phyloP scores from a whole-genome alignment of 2,113 vertebrate genomes.

The Eretmochelys imbricata region DNA sequence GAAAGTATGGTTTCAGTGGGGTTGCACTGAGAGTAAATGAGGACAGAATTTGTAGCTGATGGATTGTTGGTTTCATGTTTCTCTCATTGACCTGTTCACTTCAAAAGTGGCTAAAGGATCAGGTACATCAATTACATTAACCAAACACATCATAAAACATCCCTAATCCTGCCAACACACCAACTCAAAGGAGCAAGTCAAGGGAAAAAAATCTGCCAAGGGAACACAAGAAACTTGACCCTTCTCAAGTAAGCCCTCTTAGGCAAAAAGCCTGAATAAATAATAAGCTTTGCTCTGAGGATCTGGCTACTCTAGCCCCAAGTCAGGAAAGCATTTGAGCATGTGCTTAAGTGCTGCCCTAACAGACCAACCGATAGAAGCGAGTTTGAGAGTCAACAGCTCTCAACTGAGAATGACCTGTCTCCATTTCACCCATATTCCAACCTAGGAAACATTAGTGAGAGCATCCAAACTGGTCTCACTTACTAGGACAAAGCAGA shows the following conservation, averaged over 20 bases:
- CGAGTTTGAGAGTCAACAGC: neutral
- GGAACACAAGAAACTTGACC: accelerated
- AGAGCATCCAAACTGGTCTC: neutral
- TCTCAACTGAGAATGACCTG: neutral
- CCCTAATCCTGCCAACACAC: accelerated
- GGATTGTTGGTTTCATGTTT: neutral
- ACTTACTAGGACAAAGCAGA: accelerated
- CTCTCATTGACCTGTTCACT: neutral
- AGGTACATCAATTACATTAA: accelerated
- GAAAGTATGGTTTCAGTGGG: neutral
- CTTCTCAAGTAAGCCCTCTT: accelerated
- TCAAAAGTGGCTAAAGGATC: neutral
- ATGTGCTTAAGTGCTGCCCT: neutral
- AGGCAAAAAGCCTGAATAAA: neutral
- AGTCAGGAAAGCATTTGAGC: neutral
- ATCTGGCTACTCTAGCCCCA: neutral
- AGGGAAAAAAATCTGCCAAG: neutral
- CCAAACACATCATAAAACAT: neutral
- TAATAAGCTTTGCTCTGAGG: neutral
- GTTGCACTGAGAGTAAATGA: neutral
- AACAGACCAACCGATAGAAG: neutral
- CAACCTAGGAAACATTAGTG: accelerated
- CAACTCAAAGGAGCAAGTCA: neutral
- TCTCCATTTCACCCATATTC: accelerated
- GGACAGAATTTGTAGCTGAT: neutral